A percentile compares a stretch with the other conserved stretches of the same genome.
These are phyloP conservation scores for Anisognathus igniventris DNA, from an alignment of 2,797 vertebrate species.

Conservation along the genomic window DNA sequence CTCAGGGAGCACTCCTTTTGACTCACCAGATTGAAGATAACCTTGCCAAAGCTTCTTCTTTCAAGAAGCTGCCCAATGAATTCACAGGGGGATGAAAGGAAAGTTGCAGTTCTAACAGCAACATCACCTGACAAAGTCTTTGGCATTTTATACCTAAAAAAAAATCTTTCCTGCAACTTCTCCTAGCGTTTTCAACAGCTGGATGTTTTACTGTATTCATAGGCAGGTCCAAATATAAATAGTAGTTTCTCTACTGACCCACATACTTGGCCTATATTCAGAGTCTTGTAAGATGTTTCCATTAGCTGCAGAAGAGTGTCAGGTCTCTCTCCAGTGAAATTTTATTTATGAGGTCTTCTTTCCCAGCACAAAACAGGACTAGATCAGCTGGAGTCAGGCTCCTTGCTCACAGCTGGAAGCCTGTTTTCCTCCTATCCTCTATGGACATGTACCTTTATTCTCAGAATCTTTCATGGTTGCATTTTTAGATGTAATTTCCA, in stretches of 20 bases:
- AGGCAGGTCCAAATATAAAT: constrained; percentile 36
- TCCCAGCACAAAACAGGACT: constrained; percentile 16
- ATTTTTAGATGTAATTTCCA: background rate
- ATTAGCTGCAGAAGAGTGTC: constrained; percentile 7
- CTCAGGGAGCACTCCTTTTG: background rate
- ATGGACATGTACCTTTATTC: background rate
- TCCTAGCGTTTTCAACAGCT: constrained; percentile 35
- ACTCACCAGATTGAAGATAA: background rate
- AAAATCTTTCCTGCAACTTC: background rate
- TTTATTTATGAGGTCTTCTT: constrained; percentile 39
- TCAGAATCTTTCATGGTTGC: background rate
- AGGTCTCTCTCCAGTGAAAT: constrained; percentile 27
- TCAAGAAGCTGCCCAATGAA: background rate
- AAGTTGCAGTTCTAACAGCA: background rate
- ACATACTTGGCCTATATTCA: constrained; percentile 54
- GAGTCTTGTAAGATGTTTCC: constrained; percentile 44
- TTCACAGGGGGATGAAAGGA: background rate
- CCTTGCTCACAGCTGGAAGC: background rate
- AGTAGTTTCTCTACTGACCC: constrained; percentile 51
- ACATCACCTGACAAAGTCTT: background rate
- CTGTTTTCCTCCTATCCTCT: background rate
- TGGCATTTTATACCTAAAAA: background rate
- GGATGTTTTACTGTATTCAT: constrained; percentile 2
- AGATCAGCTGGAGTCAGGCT: background rate
- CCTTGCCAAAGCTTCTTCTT: background rate